These are phyloP conservation scores for Scortum barcoo DNA, from an alignment of 2,113 vertebrate genomes.

Conservation along the genomic window DNA sequence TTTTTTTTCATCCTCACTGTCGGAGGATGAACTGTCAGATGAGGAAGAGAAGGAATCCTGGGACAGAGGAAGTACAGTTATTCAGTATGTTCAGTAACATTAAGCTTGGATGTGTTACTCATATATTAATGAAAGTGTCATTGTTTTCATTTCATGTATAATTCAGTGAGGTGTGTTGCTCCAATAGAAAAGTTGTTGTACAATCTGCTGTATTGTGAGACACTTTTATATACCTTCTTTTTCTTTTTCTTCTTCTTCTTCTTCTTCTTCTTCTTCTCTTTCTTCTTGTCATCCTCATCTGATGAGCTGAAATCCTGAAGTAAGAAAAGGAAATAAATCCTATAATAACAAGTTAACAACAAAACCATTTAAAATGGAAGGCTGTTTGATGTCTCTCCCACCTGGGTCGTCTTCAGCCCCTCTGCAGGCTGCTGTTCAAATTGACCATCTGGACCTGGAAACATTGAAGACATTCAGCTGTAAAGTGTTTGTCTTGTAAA, in stretches of 20 bases:
- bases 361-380: neutral
- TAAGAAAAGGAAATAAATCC: neutral
- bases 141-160: neutral
- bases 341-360: neutral
- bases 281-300: conserved; percentile 49
- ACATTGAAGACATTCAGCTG: neutral
- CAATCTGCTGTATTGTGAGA: neutral
- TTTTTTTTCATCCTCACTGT: conserved; percentile 70
- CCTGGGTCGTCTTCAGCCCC: neutral
- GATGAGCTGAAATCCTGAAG: conserved; percentile 39
- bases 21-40: conserved; percentile 72
- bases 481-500: neutral
- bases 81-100: conserved; percentile 8
- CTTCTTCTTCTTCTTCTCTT: conserved; percentile 58
- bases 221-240: conserved; percentile 22
- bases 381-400: neutral
- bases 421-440: neutral
- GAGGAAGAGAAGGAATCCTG: conserved; percentile 68
- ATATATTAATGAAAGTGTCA: conserved; percentile 3
- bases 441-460: conserved; percentile 32
- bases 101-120: neutral
- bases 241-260: conserved; percentile 47
- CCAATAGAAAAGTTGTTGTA: neutral
- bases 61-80: neutral
- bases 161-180: neutral